Evolutionary conservation across 2,888 invertebrate species (phyloP).

Genomic region (Megamerina dolium): DNA sequence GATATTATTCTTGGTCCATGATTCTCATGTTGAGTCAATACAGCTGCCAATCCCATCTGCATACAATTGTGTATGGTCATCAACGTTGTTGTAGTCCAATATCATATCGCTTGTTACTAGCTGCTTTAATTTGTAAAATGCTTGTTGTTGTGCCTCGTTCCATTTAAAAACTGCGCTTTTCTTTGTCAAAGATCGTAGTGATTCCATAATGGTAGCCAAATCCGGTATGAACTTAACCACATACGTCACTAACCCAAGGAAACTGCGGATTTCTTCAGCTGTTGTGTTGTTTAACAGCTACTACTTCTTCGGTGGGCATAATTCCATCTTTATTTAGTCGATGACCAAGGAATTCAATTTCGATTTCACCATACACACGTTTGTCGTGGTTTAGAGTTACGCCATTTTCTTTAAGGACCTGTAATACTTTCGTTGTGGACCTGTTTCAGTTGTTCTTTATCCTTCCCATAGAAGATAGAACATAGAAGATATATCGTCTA

Average conservation of each 20-base stretch:
- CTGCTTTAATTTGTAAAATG: background rate
- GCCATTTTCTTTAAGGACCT: no score
- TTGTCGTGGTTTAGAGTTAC: slow-evolving; percentile 2
- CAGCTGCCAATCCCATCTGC: slow-evolving; percentile 33
- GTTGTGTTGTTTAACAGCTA: background rate
- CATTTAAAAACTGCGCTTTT: no score
- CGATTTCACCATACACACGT: background rate
- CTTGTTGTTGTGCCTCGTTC: slow-evolving; percentile 8
- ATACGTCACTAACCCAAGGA: slow-evolving; percentile 13
- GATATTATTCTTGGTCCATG: no score
- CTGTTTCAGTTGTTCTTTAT: no score
- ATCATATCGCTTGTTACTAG: slow-evolving; percentile 2
- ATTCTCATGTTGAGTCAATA: slow-evolving; percentile 2
- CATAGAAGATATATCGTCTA: no score
- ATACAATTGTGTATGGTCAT: slow-evolving; percentile 28
- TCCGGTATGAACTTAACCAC: slow-evolving; percentile 12
- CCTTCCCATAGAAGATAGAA: no score
- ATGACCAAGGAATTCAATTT: slow-evolving; percentile 2
- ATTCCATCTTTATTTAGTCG: background rate
- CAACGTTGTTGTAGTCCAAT: slow-evolving; percentile 29
- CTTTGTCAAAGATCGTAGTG: slow-evolving; percentile 6
- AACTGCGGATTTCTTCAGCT: slow-evolving; percentile 7
- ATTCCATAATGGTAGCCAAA: slow-evolving; percentile 8
- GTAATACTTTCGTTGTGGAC: no score
- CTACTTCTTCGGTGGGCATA: background rate